These are phyloP conservation scores for Strix aluco DNA, from an alignment of 2,113 vertebrate genomes.

Conservation along the genomic window DNA sequence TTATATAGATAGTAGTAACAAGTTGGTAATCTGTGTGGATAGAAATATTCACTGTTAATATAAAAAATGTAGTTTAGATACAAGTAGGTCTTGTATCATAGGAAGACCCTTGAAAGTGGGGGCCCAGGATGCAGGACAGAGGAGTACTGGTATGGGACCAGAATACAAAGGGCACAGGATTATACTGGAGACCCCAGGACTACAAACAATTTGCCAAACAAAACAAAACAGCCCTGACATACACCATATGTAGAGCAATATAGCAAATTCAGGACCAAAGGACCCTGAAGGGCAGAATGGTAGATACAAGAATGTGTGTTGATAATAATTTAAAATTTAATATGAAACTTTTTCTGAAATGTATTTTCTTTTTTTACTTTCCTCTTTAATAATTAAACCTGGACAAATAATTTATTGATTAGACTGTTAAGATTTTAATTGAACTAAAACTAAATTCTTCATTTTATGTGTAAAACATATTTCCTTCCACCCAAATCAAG, in stretches of 20 bases:
- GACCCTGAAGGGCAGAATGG: background rate
- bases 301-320: background rate
- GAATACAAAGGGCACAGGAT: background rate
- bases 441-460: background rate
- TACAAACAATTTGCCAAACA: background rate
- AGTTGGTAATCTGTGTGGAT: background rate
- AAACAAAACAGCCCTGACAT: background rate
- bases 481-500: background rate
- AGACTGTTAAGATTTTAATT: background rate
- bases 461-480: background rate
- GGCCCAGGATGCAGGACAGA: background rate
- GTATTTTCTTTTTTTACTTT: background rate
- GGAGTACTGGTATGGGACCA: background rate
- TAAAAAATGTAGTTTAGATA: background rate
- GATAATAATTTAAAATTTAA: background rate
- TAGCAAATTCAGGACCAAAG: background rate
- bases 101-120: background rate
- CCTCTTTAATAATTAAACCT: background rate
- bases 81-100: background rate
- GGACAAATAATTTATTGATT: background rate
- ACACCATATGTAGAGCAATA: background rate
- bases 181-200: background rate
- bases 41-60: background rate
- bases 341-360: background rate
- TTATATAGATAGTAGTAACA: background rate